phyloP scores from a whole-genome alignment of 2,888 invertebrate genomes.

The Philereme vetulata region DNA sequence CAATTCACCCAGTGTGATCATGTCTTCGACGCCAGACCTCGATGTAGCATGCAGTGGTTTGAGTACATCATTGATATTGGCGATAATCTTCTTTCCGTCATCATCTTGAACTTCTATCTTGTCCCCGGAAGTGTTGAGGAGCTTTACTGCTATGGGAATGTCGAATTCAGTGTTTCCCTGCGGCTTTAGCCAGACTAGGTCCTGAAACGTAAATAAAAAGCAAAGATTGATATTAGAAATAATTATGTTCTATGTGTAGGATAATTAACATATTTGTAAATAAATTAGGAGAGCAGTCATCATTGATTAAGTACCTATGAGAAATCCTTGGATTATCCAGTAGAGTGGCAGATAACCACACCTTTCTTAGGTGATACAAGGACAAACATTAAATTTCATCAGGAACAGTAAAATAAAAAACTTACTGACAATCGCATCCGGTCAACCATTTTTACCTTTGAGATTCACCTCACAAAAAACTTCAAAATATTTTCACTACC shows the following conservation, averaged over 20 bases:
- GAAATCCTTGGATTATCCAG: no score
- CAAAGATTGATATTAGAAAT: no score
- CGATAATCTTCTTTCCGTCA: constrained; percentile 89
- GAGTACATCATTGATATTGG: constrained; percentile 84
- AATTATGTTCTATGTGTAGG: no score
- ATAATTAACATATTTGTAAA: no score
- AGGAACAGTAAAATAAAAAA: constrained; percentile 25
- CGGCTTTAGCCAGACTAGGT: constrained; percentile 95
- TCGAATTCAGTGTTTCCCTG: constrained; percentile 89
- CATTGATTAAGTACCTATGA: no score
- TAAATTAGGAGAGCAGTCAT: no score
- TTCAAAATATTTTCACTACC: constrained; percentile 45
- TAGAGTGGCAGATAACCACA: background rate
- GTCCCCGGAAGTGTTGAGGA: constrained; percentile 90
- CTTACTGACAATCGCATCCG: constrained; percentile 69
- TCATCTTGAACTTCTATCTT: constrained; percentile 92
- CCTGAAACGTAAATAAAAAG: constrained; percentile 62
- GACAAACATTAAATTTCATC: background rate
- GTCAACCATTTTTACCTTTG: constrained; percentile 63
- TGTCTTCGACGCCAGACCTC: constrained; percentile 94
- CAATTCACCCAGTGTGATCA: constrained; percentile 97
- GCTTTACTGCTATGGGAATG: constrained; percentile 92
- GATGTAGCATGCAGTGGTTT: constrained; percentile 92
- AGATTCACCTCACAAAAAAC: constrained; percentile 61
- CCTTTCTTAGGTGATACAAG: background rate